Percentiles rank a stretch among this genome's conserved stretches.
These are phyloP conservation scores for Gymnopithys bicolor DNA, from an alignment of 2,797 vertebrate species.

Conservation along the genomic window DNA sequence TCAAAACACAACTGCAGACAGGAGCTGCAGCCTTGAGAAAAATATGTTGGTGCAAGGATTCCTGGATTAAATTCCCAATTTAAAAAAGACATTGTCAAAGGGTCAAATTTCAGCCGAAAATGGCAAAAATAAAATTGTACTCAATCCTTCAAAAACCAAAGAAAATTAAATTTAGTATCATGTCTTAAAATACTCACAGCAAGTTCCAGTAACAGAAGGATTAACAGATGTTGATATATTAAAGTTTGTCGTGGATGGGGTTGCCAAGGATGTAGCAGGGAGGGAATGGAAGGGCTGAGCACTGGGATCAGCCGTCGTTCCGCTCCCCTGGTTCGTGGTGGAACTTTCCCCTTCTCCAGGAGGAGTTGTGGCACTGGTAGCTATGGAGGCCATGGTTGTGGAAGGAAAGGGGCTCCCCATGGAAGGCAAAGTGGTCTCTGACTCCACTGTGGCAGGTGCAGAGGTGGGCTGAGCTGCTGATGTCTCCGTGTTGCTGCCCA, in stretches of 20 bases:
- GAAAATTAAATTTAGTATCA: fast-evolving
- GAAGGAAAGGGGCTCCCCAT: fast-evolving
- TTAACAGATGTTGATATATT: fast-evolving
- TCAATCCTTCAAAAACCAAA: not conserved
- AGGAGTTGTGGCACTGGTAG: fast-evolving
- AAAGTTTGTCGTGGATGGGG: fast-evolving
- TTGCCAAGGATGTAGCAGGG: not conserved
- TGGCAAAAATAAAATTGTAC: not conserved
- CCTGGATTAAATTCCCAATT: fast-evolving
- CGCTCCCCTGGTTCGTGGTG: fast-evolving
- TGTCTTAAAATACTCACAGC: not conserved
- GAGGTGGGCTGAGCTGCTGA: fast-evolving
- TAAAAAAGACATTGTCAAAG: not conserved
- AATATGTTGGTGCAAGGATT: not conserved
- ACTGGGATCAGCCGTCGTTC: fast-evolving
- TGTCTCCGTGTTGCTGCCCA: fast-evolving
- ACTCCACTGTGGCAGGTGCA: fast-evolving
- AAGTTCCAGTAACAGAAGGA: not conserved
- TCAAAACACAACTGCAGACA: not conserved
- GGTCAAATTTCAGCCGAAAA: not conserved
- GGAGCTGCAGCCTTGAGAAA: not conserved
- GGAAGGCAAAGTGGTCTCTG: fast-evolving
- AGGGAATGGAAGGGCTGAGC: not conserved
- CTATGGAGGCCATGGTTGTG: fast-evolving
- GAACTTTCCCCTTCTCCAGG: fast-evolving